A percentile compares a stretch with the other conserved stretches of the same genome.
phyloP scores from a whole-genome alignment of 1,140 invertebrate species.

The Reticulitermes speratus region DNA sequence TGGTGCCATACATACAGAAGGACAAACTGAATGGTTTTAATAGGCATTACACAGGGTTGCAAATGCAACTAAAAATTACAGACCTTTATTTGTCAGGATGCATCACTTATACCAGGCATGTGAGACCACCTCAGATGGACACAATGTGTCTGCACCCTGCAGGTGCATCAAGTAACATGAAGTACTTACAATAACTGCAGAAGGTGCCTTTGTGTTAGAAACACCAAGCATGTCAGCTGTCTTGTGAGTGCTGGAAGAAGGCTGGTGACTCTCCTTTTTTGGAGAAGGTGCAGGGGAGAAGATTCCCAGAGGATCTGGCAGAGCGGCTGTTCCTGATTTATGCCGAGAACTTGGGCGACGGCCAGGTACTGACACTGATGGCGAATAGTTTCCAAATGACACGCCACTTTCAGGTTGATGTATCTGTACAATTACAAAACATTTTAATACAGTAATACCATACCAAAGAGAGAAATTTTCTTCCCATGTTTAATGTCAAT shows the following conservation, averaged over 20 bases:
- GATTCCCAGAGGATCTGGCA: background rate
- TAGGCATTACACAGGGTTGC: too few relatives aligned
- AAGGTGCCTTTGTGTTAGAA: background rate
- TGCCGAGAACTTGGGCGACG: background rate
- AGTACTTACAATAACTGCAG: background rate
- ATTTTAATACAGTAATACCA: too few relatives aligned
- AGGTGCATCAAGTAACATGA: too few relatives aligned
- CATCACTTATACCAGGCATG: too few relatives aligned
- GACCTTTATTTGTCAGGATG: too few relatives aligned
- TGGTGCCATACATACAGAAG: too few relatives aligned
- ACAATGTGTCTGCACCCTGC: too few relatives aligned
- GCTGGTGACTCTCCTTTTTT: background rate
- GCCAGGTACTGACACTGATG: background rate
- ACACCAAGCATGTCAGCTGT: background rate
- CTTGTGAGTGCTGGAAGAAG: background rate
- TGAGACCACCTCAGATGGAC: too few relatives aligned
- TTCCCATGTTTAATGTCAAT: too few relatives aligned
- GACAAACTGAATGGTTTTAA: too few relatives aligned
- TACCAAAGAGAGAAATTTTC: too few relatives aligned
- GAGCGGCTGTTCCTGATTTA: background rate
- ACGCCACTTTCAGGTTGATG: background rate
- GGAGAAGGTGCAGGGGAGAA: background rate
- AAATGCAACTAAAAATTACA: too few relatives aligned
- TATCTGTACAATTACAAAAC: background rate
- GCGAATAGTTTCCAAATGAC: conserved; percentile 20